Evolutionary conservation across 2,888 invertebrate species (phyloP).

Genomic region (Drosophila mimica): DNA sequence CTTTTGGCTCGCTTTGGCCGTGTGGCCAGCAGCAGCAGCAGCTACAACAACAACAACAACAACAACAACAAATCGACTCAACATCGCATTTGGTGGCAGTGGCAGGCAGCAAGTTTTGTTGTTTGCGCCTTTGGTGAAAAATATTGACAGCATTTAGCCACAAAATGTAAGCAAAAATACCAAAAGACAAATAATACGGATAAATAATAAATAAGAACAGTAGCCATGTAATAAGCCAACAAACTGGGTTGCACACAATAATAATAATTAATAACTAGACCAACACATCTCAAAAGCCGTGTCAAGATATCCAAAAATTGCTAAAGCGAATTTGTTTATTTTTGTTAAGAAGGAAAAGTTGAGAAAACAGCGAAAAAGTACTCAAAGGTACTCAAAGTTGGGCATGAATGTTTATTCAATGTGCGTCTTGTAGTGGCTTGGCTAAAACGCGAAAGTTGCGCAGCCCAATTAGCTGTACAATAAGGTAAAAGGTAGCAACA

Average conservation of each 20-base stretch:
- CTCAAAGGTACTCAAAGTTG: background rate
- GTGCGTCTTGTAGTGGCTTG: background rate
- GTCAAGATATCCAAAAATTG: background rate
- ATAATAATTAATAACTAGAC: background rate
- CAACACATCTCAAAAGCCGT: background rate
- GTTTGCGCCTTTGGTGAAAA: conserved; percentile 80
- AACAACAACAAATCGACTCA: conserved; percentile 60
- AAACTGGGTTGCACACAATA: background rate
- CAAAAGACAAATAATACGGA: conserved; percentile 35
- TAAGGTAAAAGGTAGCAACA: conserved; percentile 37
- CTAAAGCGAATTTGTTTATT: background rate
- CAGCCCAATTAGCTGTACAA: conserved; percentile 56
- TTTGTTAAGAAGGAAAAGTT: background rate
- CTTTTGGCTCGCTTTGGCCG: conserved; percentile 83
- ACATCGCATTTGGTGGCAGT: conserved; percentile 68
- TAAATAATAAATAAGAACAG: conserved; percentile 38
- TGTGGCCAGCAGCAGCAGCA: conserved; percentile 68
- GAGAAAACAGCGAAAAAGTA: conserved; percentile 4
- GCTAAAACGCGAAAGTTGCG: conserved; percentile 25
- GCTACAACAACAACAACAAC: conserved; percentile 36
- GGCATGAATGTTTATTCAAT: conserved; percentile 1
- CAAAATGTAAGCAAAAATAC: conserved; percentile 65
- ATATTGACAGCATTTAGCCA: conserved; percentile 76
- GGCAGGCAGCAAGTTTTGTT: conserved; percentile 67
- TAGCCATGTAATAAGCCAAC: background rate